Evolutionary conservation across 1,140 invertebrate genomes (phyloP).

Genomic region (Gonatopus flavifemur): DNA sequence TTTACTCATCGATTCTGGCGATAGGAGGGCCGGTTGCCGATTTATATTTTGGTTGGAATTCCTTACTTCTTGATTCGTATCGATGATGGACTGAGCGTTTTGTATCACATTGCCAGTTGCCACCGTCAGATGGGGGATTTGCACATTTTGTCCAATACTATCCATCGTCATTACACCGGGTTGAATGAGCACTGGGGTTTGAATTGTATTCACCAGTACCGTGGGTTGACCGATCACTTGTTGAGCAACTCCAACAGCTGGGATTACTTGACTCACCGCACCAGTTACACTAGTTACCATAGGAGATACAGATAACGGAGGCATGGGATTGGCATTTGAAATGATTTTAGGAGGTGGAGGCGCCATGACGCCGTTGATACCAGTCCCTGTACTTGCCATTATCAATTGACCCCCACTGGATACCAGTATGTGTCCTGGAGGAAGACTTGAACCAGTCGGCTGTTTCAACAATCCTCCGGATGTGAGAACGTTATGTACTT

Average conservation of each 20-base stretch:
- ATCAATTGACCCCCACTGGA: conserved; percentile 75
- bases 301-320: conserved; percentile 67
- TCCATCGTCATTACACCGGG: conserved; percentile 71
- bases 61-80: conserved; percentile 56
- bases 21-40: conserved; percentile 64
- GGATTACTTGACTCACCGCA: conserved; percentile 69
- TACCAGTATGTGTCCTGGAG: conserved; percentile 72
- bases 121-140: conserved; percentile 65
- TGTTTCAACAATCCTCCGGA: conserved; percentile 56
- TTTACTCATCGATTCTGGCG: conserved; percentile 64
- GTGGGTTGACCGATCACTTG: conserved; percentile 74
- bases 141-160: conserved; percentile 68
- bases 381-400: conserved; percentile 63
- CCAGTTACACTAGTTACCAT: conserved; percentile 73
- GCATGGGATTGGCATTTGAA: conserved; percentile 62
- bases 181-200: conserved; percentile 77
- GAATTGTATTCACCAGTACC: conserved; percentile 79
- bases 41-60: conserved; percentile 57
- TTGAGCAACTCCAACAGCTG: conserved; percentile 61
- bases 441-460: conserved; percentile 53
- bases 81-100: conserved; percentile 59
- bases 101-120: conserved; percentile 68
- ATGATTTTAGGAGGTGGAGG: conserved; percentile 67
- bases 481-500: conserved; percentile 52
- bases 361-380: conserved; percentile 65